Evolutionary conservation across 2,113 vertebrate genomes (phyloP), one percentile per base, ranked within the genome.

Genomic region (Accipiter cooperii): DNA sequence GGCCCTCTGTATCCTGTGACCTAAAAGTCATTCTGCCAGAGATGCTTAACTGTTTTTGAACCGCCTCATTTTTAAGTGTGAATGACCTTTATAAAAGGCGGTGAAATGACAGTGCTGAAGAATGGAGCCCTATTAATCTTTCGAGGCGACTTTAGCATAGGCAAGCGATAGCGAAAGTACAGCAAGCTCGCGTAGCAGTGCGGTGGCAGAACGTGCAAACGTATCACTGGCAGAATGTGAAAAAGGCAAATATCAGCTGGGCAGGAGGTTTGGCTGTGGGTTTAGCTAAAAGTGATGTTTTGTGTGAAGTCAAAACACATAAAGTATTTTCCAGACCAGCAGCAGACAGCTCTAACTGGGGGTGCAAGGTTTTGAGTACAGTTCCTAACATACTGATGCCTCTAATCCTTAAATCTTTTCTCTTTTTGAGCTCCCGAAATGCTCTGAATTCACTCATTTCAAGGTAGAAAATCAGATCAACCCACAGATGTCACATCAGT

Each of bases 51-150:
- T 94, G 60, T 95, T 96, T 95, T 96, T 84, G 69, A 92, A 70
- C 73, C 63, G 51, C 38, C 71, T 94, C 68, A 70, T 90, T 96
- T 95, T 84, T 42, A 95, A 40, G 18, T 68, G 71, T 0, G 0
- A 94, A 77, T 93, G 84, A 93, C 89, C 91, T 97, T 96, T 90
- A 22, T 40, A 89, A 95, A 92, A 90, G 87, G 82, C 84, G 60
- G 68, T 75, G 92, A 84, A 94, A 89, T 95, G 96, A 97, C 94
- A 95, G 76, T 47, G 63, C 54, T 94, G 93, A 89, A 71, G 85
- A 96, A 95, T 90, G 42, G 85, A 88, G 28, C 61, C 22, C 51
- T 80, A 90, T 96, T 97, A 84, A 93, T 97, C 85, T 91, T 91
- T 81, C 0, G 1, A 77, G 90, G 46, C 8, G 7, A 69, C 71